Conservation (phyloP, 2,888 invertebrate genomes). For the Ophion costatus region DNA sequence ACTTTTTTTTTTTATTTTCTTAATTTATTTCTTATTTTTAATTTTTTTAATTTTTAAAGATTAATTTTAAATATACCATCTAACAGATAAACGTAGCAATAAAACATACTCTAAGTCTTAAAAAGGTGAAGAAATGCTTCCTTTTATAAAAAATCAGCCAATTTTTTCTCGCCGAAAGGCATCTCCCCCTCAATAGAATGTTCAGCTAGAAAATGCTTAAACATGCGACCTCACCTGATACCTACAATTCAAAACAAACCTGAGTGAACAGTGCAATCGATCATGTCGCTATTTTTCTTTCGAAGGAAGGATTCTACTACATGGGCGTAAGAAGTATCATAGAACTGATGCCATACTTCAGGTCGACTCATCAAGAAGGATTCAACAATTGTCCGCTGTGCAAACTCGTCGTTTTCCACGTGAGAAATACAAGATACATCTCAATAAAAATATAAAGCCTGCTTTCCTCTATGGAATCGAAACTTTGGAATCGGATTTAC, state of each 20-base stretch:
- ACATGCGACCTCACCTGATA: background rate
- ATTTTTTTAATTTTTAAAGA: too few species aligned
- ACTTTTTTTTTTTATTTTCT: too few species aligned
- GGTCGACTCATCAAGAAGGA: slow-evolving; percentile 72
- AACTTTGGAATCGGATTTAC: background rate
- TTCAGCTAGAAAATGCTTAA: background rate
- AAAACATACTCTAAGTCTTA: too few species aligned
- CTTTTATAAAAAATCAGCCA: too few species aligned
- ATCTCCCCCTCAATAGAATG: background rate
- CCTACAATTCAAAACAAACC: slow-evolving; percentile 7
- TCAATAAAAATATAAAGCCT: background rate
- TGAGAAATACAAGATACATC: slow-evolving; percentile 67
- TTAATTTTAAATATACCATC: too few species aligned
- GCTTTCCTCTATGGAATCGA: background rate
- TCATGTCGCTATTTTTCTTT: slow-evolving; percentile 35
- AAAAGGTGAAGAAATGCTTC: too few species aligned
- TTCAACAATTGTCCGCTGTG: slow-evolving; percentile 77
- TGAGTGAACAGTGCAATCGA: background rate
- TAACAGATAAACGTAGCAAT: too few species aligned
- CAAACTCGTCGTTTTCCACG: slow-evolving; percentile 77
- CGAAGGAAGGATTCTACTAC: slow-evolving; percentile 76
- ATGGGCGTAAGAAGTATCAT: slow-evolving; percentile 79
- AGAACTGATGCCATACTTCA: slow-evolving; percentile 79
- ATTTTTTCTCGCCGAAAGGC: background rate
- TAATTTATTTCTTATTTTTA: too few species aligned